A percentile compares a stretch with the other conserved stretches of the same genome.
Evolutionary conservation across 2,797 vertebrate genomes (phyloP).

Genomic region (Tapera naevia): DNA sequence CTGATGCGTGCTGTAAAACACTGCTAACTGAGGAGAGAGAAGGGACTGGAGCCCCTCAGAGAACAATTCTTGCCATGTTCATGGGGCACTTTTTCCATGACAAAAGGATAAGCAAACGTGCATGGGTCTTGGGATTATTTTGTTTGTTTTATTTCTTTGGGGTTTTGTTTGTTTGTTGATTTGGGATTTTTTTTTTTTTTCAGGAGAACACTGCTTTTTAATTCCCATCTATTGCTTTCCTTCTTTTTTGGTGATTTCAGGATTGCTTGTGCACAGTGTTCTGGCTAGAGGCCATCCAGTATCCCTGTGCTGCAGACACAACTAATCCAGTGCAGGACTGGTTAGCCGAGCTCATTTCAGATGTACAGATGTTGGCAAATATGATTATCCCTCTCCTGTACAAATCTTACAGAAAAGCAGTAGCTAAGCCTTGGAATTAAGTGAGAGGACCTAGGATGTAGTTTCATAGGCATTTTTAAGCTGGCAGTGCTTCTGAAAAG

Average conservation of each 20-base stretch:
- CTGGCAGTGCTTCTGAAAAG: background rate
- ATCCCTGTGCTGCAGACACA: background rate
- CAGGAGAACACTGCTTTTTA: background rate
- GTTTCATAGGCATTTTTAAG: background rate
- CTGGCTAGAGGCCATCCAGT: background rate
- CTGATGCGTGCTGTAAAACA: background rate
- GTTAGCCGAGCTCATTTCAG: background rate
- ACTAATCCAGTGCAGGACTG: background rate
- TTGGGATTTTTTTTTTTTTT: background rate
- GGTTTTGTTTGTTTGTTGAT: background rate
- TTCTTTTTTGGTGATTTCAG: background rate
- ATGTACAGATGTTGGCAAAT: background rate
- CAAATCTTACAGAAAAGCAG: background rate
- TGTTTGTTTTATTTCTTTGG: background rate
- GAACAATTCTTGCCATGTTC: no score
- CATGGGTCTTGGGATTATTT: fast-evolving
- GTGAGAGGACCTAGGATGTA: background rate
- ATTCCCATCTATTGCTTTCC: background rate
- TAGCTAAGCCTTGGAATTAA: background rate
- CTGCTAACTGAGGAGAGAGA: no score
- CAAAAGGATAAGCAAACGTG: no score
- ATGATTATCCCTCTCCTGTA: background rate
- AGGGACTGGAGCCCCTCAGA: no score
- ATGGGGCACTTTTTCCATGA: no score
- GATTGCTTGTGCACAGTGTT: background rate